Evolutionary conservation across 2,888 invertebrate species (phyloP).

Genomic region (Xestia xanthographa): DNA sequence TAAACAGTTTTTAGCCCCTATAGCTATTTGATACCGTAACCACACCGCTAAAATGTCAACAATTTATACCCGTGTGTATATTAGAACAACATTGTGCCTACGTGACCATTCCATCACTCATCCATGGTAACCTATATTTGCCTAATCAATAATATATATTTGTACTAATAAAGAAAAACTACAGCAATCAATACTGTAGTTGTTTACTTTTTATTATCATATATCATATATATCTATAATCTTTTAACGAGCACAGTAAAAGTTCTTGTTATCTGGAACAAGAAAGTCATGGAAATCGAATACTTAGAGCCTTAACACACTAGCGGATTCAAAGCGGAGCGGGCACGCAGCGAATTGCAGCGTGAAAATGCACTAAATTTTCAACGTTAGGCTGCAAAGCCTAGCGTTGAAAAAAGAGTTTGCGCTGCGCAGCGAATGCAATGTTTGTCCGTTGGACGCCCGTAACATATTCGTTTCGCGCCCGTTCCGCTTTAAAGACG

Average conservation of each 20-base stretch:
- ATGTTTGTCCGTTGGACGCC: too few species aligned
- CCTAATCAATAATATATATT: neutral
- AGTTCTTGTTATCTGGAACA: neutral
- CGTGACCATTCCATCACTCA: neutral
- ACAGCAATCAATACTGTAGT: conserved; percentile 11
- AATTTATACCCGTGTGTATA: neutral
- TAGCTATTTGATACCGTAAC: neutral
- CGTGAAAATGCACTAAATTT: too few species aligned
- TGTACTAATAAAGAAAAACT: neutral
- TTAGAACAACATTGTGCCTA: neutral
- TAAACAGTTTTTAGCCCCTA: neutral
- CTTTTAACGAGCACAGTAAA: neutral
- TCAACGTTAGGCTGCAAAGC: too few species aligned
- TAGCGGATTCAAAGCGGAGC: too few species aligned
- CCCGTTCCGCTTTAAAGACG: too few species aligned
- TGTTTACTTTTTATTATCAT: conserved; percentile 25
- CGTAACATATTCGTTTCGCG: too few species aligned
- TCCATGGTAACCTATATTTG: neutral
- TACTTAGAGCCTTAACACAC: neutral
- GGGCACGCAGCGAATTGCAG: too few species aligned
- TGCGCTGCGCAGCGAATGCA: too few species aligned
- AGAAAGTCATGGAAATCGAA: neutral
- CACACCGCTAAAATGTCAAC: neutral
- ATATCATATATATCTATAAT: too few species aligned
- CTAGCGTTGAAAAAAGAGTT: too few species aligned